Base-by-base conservation (phyloP, 1,140 invertebrate species). In the Drosophila kepulauana region DNA sequence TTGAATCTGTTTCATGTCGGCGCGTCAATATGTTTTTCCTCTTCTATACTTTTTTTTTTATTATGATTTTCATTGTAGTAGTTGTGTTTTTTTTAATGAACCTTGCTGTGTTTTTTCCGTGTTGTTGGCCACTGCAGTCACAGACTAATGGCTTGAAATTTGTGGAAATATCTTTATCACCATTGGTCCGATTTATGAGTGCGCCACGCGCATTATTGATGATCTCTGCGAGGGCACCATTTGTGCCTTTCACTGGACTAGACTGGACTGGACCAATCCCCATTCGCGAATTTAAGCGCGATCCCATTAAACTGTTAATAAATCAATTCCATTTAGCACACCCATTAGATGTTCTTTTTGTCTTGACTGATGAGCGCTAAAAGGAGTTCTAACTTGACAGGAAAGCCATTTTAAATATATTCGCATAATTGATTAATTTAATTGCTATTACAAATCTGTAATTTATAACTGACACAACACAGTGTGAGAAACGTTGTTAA, bases 1-100 rank as follows among this genome's bases (percentile, higher is more conserved):
- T 51, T 85, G 79, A 71, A 78, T 78, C 58, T 68, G 52, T 85
- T 85, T 86, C 75, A 75, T 81, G 75, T 75, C 58, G 61, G 66
- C 51, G 59, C 64, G 52, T 64, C 56, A 74, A 74, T 74, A 68
- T 74, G 56, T 20, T 63, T 76, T 76, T 75, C 41, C 30, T 63
- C 33, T 25, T 25, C 20, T 25, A 25, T 25, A 33, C 54, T 15
- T 15, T n/a, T 52, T 48, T 11, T 63, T 33, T 61, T 52, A 45
- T 76, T 58, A 15, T 65, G 51, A 10, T 65, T 69, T 25, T 70
- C 16, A 51, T 70, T 67, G 33, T 61, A 62, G 48, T 65, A 54
- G 20, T 20, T 3, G 20, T 25, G 2, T 25, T 63, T 65, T 76
- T 62, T 54, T 16, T 61, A 52, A 62, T 54, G 58, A 54, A 70